Base-by-base conservation (phyloP, 2,113 vertebrate genomes). In the Leptodactylus fuscus region DNA sequence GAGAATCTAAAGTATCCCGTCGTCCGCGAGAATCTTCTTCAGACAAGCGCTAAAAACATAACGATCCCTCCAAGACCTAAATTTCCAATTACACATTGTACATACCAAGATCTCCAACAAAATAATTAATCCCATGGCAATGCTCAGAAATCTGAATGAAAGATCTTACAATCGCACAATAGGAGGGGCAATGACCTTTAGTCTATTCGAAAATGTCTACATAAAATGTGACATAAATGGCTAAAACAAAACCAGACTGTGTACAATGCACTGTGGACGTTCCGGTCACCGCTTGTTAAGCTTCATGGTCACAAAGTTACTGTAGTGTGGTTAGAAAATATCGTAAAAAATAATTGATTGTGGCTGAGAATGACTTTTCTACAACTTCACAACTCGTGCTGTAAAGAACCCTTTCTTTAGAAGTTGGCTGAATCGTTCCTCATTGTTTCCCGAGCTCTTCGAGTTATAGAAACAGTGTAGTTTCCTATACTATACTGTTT, bases 1-100 rank as follows among this genome's bases (percentile, higher is more conserved):
- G 18, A 32, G 74, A 44, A 69, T 53, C 76, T 79, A 70, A 78
- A 41, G 27, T 4, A 22, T 65, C 74, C 74, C 22, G 60, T 48
- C 4, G 83, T 27, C 58, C 78, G 41, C 16, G 29, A 46, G 49
- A 76, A 75, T 73, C 70, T n/a, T 55, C 38, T 8, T 62, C 20
- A 41, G 16, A 27, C 69, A 32, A 44, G 32, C 24, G 38, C 44
- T 67, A 34, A 78, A 69, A 85, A 55, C 38, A 32, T 51, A 85
- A 51, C 22, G 20, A 82, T 32, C 65, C 76, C 49, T 79, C 20
- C 12, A 60, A 58, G 74, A 77, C 48, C 38, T 73, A 76, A 15
- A 32, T 49, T 76, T 34, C 24, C 24, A 49, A 51, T 49, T 79
- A 34, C 22, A 60, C 36, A 24, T 10, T 22, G 5, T 79, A 79